These are phyloP conservation scores for Papilio polyxenes DNA, from an alignment of 1,140 invertebrate genomes.

Conservation along the genomic window DNA sequence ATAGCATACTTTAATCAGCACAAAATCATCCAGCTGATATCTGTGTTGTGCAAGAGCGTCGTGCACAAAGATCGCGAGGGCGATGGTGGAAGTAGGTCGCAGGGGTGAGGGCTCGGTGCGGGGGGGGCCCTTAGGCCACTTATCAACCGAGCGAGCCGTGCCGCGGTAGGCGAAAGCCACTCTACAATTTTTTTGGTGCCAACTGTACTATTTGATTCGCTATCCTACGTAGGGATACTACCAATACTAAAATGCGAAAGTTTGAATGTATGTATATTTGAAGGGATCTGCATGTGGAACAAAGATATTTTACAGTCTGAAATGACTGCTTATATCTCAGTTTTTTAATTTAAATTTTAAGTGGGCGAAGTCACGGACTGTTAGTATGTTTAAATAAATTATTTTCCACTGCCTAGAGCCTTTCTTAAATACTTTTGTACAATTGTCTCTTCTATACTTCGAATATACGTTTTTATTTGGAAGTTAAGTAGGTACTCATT, in stretches of 20 bases:
- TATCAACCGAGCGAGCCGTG: constrained; percentile 70
- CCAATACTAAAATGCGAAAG: not conserved
- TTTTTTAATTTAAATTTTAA: no score
- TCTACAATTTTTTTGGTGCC: constrained; percentile 68
- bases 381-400: not conserved
- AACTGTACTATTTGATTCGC: constrained; percentile 51
- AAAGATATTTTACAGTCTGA: not conserved
- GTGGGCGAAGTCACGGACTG: not conserved
- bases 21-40: constrained; percentile 76
- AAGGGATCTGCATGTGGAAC: not conserved
- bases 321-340: not conserved
- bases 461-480: not conserved
- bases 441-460: not conserved
- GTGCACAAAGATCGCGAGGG: constrained; percentile 77
- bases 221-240: constrained; percentile 42
- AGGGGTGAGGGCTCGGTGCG: constrained; percentile 54
- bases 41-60: constrained; percentile 75
- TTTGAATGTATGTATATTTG: not conserved
- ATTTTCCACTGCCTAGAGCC: not conserved
- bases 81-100: constrained; percentile 72
- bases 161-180: constrained; percentile 73
- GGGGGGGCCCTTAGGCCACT: constrained; percentile 76
- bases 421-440: constrained; percentile 5
- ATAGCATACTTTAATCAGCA: constrained; percentile 54
- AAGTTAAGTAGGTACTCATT: constrained; percentile 12